Evolutionary conservation across 2,797 vertebrate species (phyloP), one percentile per base, ranked within the genome.

Genomic region (Miichthys miiuy): DNA sequence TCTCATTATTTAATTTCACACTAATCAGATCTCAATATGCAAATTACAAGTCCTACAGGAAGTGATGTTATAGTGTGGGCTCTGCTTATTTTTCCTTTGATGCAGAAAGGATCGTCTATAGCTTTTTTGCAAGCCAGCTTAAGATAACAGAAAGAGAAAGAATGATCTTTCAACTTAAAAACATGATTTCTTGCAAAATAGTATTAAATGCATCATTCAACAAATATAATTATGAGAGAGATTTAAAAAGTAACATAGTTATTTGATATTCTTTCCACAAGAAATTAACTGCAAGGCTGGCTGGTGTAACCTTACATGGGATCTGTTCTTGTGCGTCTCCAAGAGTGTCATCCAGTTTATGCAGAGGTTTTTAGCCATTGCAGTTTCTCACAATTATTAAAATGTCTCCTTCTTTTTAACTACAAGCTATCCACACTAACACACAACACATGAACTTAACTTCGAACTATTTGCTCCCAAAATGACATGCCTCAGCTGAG

Each of bases 1-100:
- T 72, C 18, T 34, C 16, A 54, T 64, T 27, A 42, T 69, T 85
- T 44, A 18, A 73, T 50, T 56, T 44, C 58, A 69, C 14, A 14
- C 34, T 27, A 23, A 38, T 82, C 30, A 13, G 18, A 77, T 65
- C 21, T 54, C 38, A 63, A 73, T 25, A 54, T 69, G 50, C 27
- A 79, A 68, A 66, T 72, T 16, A 47, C 16, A 18, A 41, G 25
- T 56, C 68, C 47, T 51, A 55, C 5, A 12, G n/a, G 50, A 30
- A 41, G 20, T 0, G 14, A 34, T 18, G 18, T n/a, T 50, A 10
- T 23, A 42, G 18, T 38, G 8, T 38, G 34, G 34, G 34, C 34
- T 41, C 27, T n/a, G n/a, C 25, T 34, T 58, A 61, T 25, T 21
- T 52, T 67, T 12, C 16, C 34, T 42, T 42, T 56, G 52, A 58